Conservation (phyloP, 2,797 vertebrate genomes). For the Phalanger gymnotis region DNA sequence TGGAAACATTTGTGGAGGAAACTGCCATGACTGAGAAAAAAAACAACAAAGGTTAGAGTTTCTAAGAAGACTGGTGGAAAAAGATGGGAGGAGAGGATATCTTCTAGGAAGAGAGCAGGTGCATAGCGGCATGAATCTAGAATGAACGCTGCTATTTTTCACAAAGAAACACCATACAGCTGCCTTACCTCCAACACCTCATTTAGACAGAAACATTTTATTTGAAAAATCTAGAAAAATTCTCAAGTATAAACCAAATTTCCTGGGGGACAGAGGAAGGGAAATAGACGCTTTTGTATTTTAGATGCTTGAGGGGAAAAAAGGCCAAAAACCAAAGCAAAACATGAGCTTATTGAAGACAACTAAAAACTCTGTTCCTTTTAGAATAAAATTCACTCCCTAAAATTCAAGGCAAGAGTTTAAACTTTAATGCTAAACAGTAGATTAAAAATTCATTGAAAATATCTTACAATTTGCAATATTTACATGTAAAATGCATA, state of each 20-base stretch:
- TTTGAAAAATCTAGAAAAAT: not conserved
- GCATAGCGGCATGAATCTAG: not conserved
- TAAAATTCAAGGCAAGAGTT: slow-evolving; percentile 74
- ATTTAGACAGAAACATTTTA: not conserved
- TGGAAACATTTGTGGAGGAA: not conserved
- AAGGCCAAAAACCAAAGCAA: not conserved
- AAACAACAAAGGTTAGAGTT: not conserved
- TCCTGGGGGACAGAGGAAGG: slow-evolving; percentile 39
- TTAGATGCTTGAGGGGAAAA: slow-evolving; percentile 15
- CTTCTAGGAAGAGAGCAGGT: not conserved
- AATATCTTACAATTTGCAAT: slow-evolving; percentile 81
- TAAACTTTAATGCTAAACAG: slow-evolving; percentile 85
- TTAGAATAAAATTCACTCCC: slow-evolving; percentile 71
- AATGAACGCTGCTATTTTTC: slow-evolving; percentile 27
- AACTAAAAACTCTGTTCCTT: slow-evolving; percentile 59
- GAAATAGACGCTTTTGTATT: slow-evolving; percentile 40
- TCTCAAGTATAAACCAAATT: not conserved
- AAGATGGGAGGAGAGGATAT: not conserved
- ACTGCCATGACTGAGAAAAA: not conserved
- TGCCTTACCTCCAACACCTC: not conserved
- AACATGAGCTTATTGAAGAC: slow-evolving; percentile 23
- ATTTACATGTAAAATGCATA: slow-evolving; percentile 82
- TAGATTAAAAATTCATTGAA: slow-evolving; percentile 84
- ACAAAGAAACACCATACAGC: not conserved
- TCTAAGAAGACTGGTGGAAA: not conserved